Evolutionary conservation across 1,140 invertebrate species (phyloP).

Genomic region (Macrobrachium nipponense): DNA sequence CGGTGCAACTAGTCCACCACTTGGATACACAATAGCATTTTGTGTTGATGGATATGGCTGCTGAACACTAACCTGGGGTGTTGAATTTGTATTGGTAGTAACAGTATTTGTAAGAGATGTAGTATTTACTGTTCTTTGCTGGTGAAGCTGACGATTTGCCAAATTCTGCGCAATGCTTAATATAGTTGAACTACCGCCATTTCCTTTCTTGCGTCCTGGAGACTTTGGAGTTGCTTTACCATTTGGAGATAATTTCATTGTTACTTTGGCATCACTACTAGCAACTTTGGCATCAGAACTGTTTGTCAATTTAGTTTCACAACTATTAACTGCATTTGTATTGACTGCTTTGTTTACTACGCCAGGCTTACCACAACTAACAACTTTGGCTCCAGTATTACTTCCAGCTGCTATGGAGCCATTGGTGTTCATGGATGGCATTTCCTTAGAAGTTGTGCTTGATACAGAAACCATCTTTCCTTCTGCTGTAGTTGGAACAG

Average conservation of each 20-base stretch:
- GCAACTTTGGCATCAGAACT: not conserved
- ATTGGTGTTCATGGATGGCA: too few relatives aligned
- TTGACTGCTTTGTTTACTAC: too few relatives aligned
- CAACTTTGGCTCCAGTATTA: too few relatives aligned
- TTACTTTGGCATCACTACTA: conserved; percentile 8
- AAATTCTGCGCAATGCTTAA: conserved; percentile 66
- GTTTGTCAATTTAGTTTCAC: not conserved
- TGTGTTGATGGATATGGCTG: conserved; percentile 6
- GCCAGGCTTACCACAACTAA: too few relatives aligned
- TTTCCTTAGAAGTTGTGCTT: too few relatives aligned
- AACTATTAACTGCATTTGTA: too few relatives aligned
- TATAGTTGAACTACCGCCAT: conserved; percentile 57
- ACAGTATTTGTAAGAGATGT: conserved; percentile 4
- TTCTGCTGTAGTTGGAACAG: too few relatives aligned
- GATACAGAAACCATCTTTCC: too few relatives aligned
- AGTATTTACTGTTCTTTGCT: conserved; percentile 7
- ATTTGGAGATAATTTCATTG: conserved; percentile 5
- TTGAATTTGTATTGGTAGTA: not conserved
- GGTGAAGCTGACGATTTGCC: conserved; percentile 64
- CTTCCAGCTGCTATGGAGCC: too few relatives aligned
- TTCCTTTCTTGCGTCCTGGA: conserved; percentile 30
- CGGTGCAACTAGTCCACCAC: conserved; percentile 18
- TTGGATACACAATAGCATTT: conserved; percentile 7
- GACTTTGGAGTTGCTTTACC: conserved; percentile 47
- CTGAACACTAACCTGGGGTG: not conserved